phyloP scores from a whole-genome alignment of 1,140 invertebrate genomes.

The Drosophila nikananu region DNA sequence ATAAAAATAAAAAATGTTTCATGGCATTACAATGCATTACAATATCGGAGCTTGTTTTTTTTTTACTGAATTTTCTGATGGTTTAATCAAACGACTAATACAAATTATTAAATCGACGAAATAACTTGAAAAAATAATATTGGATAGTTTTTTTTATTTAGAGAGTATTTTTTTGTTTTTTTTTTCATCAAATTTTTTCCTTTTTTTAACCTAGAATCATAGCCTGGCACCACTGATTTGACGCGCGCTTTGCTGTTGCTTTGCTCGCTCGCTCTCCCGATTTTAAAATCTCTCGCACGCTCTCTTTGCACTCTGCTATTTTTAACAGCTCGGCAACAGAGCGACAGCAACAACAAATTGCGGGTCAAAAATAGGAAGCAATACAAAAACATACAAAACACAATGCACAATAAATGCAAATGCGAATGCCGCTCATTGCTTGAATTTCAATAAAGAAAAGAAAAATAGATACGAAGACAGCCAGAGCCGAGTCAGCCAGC shows the following conservation, averaged over 20 bases:
- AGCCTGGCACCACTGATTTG: not conserved
- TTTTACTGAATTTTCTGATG: too few species aligned
- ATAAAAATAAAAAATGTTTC: too few species aligned
- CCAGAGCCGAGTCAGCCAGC: not conserved
- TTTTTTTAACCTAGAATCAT: not conserved
- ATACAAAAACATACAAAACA: conserved; percentile 47
- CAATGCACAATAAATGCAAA: conserved; percentile 73
- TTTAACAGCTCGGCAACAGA: conserved; percentile 49
- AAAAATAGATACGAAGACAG: conserved; percentile 9
- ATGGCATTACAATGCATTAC: too few species aligned
- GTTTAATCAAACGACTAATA: too few species aligned
- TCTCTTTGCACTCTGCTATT: conserved; percentile 25
- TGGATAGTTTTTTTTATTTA: too few species aligned
- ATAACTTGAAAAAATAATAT: too few species aligned
- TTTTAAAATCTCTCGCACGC: not conserved
- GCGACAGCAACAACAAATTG: conserved; percentile 3
- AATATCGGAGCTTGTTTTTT: too few species aligned
- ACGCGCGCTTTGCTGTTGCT: conserved; percentile 9
- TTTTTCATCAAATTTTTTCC: not conserved
- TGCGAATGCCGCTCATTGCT: conserved; percentile 68
- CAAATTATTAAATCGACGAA: too few species aligned
- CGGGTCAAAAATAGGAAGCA: conserved; percentile 68
- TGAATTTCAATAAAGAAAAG: conserved; percentile 59
- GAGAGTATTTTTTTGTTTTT: not conserved
- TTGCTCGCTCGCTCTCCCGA: not conserved